Percentiles rank a stretch among this genome's conserved stretches.
phyloP scores from a whole-genome alignment of 2,888 invertebrate genomes.

The Phortica magna region DNA sequence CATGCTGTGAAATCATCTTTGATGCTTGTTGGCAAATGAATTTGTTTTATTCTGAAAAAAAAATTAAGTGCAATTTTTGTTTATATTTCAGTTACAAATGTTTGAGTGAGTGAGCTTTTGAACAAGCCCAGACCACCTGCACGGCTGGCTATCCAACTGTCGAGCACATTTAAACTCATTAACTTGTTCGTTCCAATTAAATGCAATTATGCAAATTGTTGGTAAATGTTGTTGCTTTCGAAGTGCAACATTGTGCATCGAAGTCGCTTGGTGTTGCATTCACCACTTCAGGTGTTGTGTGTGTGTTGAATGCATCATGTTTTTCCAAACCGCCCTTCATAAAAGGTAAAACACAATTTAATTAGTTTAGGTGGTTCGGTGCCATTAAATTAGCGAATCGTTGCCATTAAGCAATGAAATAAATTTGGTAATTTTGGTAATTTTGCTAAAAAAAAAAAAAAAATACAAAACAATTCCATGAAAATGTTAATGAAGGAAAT shows the following conservation, averaged over 20 bases:
- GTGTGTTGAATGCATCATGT: neutral
- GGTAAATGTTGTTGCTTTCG: conserved; percentile 22
- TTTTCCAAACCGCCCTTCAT: neutral
- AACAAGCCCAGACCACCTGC: no score
- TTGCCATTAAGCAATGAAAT: neutral
- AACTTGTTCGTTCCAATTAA: conserved; percentile 55
- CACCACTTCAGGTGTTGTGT: neutral
- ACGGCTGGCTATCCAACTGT: no score
- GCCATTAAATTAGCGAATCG: neutral
- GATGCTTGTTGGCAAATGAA: neutral
- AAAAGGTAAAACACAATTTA: neutral
- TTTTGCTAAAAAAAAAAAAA: neutral
- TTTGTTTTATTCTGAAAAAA: neutral
- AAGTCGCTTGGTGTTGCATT: neutral
- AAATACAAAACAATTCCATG: no score
- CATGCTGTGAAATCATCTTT: neutral
- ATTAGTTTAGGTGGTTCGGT: conserved; percentile 4
- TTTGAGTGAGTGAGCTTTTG: no score
- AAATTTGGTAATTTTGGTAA: neutral
- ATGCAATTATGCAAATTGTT: conserved; percentile 55
- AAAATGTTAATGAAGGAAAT: no score
- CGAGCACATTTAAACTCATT: conserved; percentile 42
- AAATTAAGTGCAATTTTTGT: no score
- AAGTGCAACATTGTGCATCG: neutral
- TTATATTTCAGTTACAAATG: no score